Evolutionary conservation across 2,888 invertebrate genomes (phyloP).

Genomic region (Napeogenes inachia): DNA sequence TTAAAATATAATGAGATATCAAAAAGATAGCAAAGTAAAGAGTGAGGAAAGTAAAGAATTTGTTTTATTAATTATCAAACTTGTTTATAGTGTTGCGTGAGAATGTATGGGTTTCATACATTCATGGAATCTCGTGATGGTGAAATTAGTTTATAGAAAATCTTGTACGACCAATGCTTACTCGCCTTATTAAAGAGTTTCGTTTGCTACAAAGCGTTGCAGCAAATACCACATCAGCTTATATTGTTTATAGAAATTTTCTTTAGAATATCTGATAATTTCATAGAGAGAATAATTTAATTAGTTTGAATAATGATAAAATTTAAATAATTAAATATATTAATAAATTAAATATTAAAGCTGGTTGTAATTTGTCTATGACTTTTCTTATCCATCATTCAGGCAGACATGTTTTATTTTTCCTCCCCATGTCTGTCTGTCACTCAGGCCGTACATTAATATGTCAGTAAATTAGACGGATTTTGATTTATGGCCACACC

Average conservation of each 20-base stretch:
- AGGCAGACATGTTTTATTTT: too few relatives aligned
- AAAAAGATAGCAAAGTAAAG: conserved; percentile 6
- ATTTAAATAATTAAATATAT: too few relatives aligned
- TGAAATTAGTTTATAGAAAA: conserved; percentile 26
- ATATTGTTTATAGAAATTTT: not conserved
- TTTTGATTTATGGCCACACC: too few relatives aligned
- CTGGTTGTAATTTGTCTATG: too few relatives aligned
- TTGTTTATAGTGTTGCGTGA: conserved; percentile 32
- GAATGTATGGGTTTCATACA: conserved; percentile 29
- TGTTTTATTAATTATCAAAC: conserved; percentile 28
- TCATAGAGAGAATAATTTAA: too few relatives aligned
- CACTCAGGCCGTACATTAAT: too few relatives aligned
- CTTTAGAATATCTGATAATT: too few relatives aligned
- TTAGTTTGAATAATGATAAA: too few relatives aligned
- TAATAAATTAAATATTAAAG: too few relatives aligned
- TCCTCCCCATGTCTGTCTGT: too few relatives aligned
- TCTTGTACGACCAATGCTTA: conserved; percentile 16
- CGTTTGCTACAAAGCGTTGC: not conserved
- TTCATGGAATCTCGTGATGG: conserved; percentile 16
- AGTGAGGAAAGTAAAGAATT: conserved; percentile 17
- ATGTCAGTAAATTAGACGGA: too few relatives aligned
- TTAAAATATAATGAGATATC: conserved; percentile 19
- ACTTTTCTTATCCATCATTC: too few relatives aligned
- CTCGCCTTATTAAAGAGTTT: conserved; percentile 9
- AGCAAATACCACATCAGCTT: not conserved